phyloP scores from a whole-genome alignment of 2,888 invertebrate genomes.

The Orthonychiurus folsomi region DNA sequence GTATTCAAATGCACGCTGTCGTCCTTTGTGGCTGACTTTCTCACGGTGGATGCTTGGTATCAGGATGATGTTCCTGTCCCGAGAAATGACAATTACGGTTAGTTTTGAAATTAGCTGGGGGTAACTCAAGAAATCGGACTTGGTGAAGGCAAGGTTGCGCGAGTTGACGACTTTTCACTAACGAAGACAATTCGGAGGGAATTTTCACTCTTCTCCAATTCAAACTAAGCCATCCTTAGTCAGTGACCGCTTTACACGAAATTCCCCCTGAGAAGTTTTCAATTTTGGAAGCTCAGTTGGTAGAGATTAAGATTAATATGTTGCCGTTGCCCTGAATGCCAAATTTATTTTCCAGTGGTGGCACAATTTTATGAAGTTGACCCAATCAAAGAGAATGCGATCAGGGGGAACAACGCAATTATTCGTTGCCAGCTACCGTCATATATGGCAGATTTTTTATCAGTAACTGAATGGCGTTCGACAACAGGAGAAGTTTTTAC shows the following conservation, averaged over 20 bases:
- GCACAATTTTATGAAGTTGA: constrained; percentile 73
- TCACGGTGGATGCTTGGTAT: constrained; percentile 61
- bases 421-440: constrained; percentile 79
- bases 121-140: neutral
- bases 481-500: constrained; percentile 36
- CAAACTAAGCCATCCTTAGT: neutral
- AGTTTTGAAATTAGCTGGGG: neutral
- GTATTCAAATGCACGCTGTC: constrained; percentile 66
- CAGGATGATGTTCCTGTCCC: constrained; percentile 50
- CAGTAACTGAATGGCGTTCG: constrained; percentile 49
- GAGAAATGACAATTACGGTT: constrained; percentile 21
- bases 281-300: neutral
- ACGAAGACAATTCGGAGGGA: neutral
- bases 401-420: constrained; percentile 78
- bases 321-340: neutral
- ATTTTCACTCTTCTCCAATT: neutral
- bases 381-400: constrained; percentile 80
- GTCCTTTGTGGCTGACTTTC: constrained; percentile 64
- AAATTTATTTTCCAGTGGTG: constrained; percentile 54
- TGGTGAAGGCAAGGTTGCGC: constrained; percentile 17
- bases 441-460: constrained; percentile 85
- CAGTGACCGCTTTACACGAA: too few species aligned
- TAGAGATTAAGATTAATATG: neutral
- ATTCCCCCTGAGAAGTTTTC: too few species aligned
- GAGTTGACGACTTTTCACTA: too few species aligned